A percentile compares a stretch with the other conserved stretches of the same genome.
Conservation (phyloP, 2,113 vertebrate genomes). For the Hoplias malabaricus region DNA sequence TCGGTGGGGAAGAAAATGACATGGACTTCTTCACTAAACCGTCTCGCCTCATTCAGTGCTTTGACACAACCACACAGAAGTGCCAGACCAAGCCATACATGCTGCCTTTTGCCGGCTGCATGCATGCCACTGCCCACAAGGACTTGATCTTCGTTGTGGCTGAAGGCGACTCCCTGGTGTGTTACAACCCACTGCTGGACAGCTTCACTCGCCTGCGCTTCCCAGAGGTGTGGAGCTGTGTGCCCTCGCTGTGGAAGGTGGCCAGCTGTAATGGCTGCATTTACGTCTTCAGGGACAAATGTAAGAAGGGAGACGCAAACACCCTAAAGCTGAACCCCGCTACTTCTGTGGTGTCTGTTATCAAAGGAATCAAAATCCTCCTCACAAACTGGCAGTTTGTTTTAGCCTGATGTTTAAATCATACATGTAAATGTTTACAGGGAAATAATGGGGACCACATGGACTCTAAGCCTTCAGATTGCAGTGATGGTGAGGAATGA, state of each 20-base stretch:
- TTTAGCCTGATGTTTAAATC: constrained; percentile 76
- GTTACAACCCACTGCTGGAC: constrained; percentile 95
- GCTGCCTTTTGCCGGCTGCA: constrained; percentile 91
- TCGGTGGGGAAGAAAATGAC: constrained; percentile 96
- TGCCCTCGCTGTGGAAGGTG: constrained; percentile 95
- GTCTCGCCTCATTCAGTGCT: constrained; percentile 96
- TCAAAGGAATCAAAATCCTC: constrained; percentile 91
- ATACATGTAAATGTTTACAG: background rate
- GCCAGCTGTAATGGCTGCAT: constrained; percentile 98
- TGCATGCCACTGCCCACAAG: constrained; percentile 96
- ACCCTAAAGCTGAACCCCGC: constrained; percentile 97
- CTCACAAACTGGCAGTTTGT: constrained; percentile 98
- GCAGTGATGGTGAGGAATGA: background rate
- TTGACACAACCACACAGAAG: constrained; percentile 87
- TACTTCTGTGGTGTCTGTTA: constrained; percentile 92
- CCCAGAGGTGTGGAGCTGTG: constrained; percentile 93
- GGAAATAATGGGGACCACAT: background rate
- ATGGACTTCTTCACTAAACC: constrained; percentile 99
- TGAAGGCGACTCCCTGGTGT: constrained; percentile 91
- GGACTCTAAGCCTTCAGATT: constrained; percentile 2
- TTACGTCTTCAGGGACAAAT: constrained; percentile 94
- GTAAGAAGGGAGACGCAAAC: constrained; percentile 94
- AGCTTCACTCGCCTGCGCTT: constrained; percentile 95
- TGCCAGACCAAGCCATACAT: constrained; percentile 93
- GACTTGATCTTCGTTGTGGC: constrained; percentile 96